phyloP scores from a whole-genome alignment of 2,888 invertebrate genomes.

The Aricia artaxerxes region DNA sequence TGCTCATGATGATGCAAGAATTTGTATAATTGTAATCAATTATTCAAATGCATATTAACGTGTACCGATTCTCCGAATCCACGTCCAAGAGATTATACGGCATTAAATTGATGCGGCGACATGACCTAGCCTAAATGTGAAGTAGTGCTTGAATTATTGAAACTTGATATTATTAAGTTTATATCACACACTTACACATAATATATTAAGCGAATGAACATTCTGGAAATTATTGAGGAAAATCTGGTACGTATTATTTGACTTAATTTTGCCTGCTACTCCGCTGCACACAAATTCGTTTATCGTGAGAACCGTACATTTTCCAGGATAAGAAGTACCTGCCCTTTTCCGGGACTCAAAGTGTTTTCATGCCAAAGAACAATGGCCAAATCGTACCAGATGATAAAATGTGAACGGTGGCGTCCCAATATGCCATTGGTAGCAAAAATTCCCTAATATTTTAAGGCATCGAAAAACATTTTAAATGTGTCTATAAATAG shows the following conservation, averaged over 20 bases:
- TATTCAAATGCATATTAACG: background rate
- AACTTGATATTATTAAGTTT: conserved; percentile 34
- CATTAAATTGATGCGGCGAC: conserved; percentile 15
- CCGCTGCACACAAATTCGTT: too few relatives aligned
- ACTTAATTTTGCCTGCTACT: too few relatives aligned
- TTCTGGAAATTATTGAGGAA: background rate
- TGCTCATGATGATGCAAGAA: background rate
- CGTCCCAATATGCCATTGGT: too few relatives aligned
- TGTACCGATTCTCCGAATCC: background rate
- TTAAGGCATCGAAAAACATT: too few relatives aligned
- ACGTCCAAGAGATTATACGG: background rate
- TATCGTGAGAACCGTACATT: too few relatives aligned
- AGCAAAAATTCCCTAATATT: too few relatives aligned
- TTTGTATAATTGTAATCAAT: background rate
- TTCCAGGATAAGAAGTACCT: too few relatives aligned
- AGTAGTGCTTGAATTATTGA: conserved; percentile 40
- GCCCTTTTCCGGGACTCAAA: too few relatives aligned
- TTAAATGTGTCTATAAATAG: too few relatives aligned
- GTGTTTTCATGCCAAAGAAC: too few relatives aligned
- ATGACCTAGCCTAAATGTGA: conserved; percentile 38
- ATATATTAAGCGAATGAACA: conserved; percentile 34
- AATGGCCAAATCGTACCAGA: too few relatives aligned
- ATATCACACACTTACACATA: background rate
- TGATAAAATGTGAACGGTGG: too few relatives aligned
- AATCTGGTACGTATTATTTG: background rate